phyloP scores from a whole-genome alignment of 2,797 vertebrate species.

The Lacerta bilineata region DNA sequence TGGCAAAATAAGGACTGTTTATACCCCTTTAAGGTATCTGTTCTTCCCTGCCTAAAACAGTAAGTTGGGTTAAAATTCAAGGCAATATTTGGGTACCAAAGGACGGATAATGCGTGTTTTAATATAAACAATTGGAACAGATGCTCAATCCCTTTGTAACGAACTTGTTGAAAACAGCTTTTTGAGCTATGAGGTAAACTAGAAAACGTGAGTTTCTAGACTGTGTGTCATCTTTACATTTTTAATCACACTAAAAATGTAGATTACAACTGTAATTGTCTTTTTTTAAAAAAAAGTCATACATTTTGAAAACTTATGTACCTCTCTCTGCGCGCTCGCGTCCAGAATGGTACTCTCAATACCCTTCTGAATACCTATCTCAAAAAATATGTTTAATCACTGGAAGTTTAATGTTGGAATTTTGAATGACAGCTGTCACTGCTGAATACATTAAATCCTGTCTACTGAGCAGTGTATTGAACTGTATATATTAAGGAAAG shows the following conservation, averaged over 20 bases:
- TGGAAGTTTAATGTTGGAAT: slow-evolving; percentile 17
- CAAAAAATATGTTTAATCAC: slow-evolving; percentile 50
- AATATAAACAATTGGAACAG: not conserved
- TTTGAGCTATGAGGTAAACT: not conserved
- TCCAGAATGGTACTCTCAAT: too few species aligned
- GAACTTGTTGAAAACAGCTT: not conserved
- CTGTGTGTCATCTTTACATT: not conserved
- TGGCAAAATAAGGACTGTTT: not conserved
- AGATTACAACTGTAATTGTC: not conserved
- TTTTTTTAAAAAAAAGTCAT: too few species aligned
- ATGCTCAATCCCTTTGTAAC: not conserved
- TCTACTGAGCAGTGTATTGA: slow-evolving; percentile 61
- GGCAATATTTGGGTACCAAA: not conserved
- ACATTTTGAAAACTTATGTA: too few species aligned
- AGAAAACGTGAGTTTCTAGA: not conserved
- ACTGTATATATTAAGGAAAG: slow-evolving; percentile 72
- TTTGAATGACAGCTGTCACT: slow-evolving; percentile 58
- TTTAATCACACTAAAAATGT: not conserved
- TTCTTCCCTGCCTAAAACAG: not conserved
- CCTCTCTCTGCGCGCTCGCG: too few species aligned
- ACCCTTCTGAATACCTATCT: not conserved
- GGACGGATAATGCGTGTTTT: not conserved
- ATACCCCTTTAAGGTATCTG: not conserved
- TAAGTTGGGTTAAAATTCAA: not conserved
- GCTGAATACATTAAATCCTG: slow-evolving; percentile 52